Percentiles rank a stretch among this genome's conserved stretches.
These are phyloP conservation scores for Coregonus suidteri DNA, from an alignment of 2,797 vertebrate species.

Conservation along the genomic window DNA sequence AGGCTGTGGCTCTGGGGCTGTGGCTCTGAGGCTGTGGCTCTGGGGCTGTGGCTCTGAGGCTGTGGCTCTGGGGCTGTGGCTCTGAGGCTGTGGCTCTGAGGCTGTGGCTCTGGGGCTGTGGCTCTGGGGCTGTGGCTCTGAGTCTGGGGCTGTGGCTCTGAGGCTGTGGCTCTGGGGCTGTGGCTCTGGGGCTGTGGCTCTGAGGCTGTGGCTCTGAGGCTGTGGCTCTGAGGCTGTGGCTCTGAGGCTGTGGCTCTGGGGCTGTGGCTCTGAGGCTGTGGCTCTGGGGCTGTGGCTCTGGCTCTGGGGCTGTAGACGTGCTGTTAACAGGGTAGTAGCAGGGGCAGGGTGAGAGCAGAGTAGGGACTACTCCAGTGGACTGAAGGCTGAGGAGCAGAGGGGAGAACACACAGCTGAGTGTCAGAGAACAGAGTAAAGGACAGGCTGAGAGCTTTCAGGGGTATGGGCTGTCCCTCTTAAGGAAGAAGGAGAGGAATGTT, in stretches of 20 bases:
- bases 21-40: too few species aligned
- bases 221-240: too few species aligned
- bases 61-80: too few species aligned
- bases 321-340: constrained; percentile 41
- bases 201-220: too few species aligned
- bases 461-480: constrained; percentile 42
- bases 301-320: not conserved
- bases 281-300: too few species aligned
- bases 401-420: constrained; percentile 34
- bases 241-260: too few species aligned
- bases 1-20: too few species aligned
- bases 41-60: too few species aligned
- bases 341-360: constrained; percentile 52
- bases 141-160: not conserved
- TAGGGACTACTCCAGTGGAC: constrained; percentile 57
- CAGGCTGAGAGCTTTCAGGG: constrained; percentile 57
- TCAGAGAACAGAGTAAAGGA: constrained; percentile 53
- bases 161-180: not conserved
- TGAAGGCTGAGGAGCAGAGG: constrained; percentile 70
- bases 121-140: not conserved
- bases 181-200: not conserved
- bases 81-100: too few species aligned
- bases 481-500: constrained; percentile 60
- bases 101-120: too few species aligned
- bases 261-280: too few species aligned